Evolutionary conservation across 2,888 invertebrate species (phyloP).

Genomic region (Dynastes tityus): DNA sequence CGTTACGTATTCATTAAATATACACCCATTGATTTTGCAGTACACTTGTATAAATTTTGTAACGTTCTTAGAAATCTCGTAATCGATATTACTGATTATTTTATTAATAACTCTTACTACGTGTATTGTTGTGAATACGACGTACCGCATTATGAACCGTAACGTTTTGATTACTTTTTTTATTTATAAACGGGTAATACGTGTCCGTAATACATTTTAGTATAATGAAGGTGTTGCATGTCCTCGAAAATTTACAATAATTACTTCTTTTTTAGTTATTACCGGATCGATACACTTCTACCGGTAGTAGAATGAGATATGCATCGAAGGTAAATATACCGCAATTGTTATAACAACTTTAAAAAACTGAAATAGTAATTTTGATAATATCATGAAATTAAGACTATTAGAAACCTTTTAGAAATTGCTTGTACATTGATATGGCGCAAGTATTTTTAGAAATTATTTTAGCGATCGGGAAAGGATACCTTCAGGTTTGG

Average conservation of each 20-base stretch:
- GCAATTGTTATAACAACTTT: neutral
- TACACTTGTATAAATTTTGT: no score
- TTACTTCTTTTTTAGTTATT: constrained; percentile 15
- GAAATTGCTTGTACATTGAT: neutral
- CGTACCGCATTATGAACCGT: neutral
- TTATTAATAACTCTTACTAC: no score
- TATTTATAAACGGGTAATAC: neutral
- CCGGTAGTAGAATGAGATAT: constrained; percentile 2
- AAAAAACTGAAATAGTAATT: constrained; percentile 13
- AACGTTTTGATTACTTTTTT: neutral
- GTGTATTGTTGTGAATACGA: no score
- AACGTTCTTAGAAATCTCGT: no score
- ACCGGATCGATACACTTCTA: constrained; percentile 16
- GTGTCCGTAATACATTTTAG: neutral
- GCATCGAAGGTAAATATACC: neutral
- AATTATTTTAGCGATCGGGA: no score
- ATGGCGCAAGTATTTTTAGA: neutral
- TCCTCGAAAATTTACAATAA: constrained; percentile 5
- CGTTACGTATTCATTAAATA: neutral
- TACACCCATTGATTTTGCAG: no score
- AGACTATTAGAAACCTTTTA: neutral
- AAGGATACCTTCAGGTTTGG: no score
- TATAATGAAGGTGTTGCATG: constrained; percentile 31
- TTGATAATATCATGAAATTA: constrained; percentile 7
- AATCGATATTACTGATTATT: no score